Percentiles rank a stretch among this genome's conserved stretches.
Evolutionary conservation across 2,888 invertebrate species (phyloP).

Genomic region (Abscondita cerata): DNA sequence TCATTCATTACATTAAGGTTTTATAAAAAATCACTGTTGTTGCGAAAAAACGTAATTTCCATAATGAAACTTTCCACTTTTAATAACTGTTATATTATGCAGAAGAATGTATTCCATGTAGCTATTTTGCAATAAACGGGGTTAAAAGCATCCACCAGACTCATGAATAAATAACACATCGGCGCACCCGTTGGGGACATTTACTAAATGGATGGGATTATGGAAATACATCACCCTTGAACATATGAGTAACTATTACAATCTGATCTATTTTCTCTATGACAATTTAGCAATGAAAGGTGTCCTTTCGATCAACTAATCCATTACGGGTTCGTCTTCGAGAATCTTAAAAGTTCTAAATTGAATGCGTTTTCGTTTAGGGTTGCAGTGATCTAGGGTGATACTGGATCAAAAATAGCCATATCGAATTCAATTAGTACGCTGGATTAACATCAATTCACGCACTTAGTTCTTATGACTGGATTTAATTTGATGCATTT

Average conservation of each 20-base stretch:
- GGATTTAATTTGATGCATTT: slow-evolving; percentile 16
- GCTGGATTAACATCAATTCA: slow-evolving; percentile 47
- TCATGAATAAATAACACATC: slow-evolving; percentile 58
- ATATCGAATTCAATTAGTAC: slow-evolving; percentile 51
- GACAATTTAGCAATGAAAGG: not conserved
- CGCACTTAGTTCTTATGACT: slow-evolving; percentile 22
- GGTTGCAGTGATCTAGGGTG: slow-evolving; percentile 16
- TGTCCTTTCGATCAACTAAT: no score
- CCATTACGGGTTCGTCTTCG: no score
- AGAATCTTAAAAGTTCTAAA: no score
- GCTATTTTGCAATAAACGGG: slow-evolving; percentile 55
- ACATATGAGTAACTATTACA: slow-evolving; percentile 15
- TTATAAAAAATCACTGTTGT: not conserved
- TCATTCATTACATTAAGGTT: not conserved
- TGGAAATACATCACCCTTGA: slow-evolving; percentile 50
- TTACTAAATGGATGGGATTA: slow-evolving; percentile 58
- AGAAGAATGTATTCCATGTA: slow-evolving; percentile 47
- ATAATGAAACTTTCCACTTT: slow-evolving; percentile 6
- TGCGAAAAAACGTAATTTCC: no score
- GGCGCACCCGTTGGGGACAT: slow-evolving; percentile 47
- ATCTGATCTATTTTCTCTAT: slow-evolving; percentile 11
- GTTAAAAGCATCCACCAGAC: slow-evolving; percentile 57
- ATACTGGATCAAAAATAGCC: slow-evolving; percentile 42
- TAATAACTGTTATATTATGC: slow-evolving; percentile 44
- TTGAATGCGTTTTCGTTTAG: slow-evolving; percentile 1